Evolutionary conservation across 2,888 invertebrate species (phyloP).

Genomic region (Parochlus steinenii): DNA sequence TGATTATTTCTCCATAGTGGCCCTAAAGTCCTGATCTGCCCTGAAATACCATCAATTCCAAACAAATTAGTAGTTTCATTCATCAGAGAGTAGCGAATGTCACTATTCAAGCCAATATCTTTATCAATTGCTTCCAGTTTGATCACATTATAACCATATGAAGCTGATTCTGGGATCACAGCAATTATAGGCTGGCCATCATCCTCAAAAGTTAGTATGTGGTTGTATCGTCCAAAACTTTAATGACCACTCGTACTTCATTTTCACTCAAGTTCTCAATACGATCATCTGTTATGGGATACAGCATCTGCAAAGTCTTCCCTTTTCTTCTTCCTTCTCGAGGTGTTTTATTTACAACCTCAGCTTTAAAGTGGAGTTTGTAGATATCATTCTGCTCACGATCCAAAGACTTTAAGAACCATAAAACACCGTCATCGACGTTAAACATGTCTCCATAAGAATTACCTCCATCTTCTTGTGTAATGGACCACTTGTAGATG

Average conservation of each 20-base stretch:
- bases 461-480: conserved; percentile 28
- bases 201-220: conserved; percentile 57
- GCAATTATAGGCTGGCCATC: conserved; percentile 69
- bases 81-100: conserved; percentile 64
- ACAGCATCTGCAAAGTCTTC: conserved; percentile 45
- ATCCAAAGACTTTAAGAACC: conserved; percentile 55
- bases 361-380: conserved; percentile 32
- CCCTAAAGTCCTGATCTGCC: conserved; percentile 56
- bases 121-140: conserved; percentile 59
- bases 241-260: conserved; percentile 63
- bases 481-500: conserved; percentile 45
- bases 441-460: conserved; percentile 47
- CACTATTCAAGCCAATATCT: conserved; percentile 58
- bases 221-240: conserved; percentile 66
- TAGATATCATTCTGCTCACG: conserved; percentile 52
- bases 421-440: conserved; percentile 65
- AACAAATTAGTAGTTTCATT: conserved; percentile 61
- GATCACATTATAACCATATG: conserved; percentile 67
- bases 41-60: conserved; percentile 57
- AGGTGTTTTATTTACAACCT: conserved; percentile 33
- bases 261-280: conserved; percentile 53
- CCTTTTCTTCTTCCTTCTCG: conserved; percentile 48
- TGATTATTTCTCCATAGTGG: conserved; percentile 53
- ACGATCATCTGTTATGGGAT: conserved; percentile 56
- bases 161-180: conserved; percentile 63